A percentile compares a stretch with the other conserved stretches of the same genome.
Conservation (phyloP, 1,140 invertebrate species). For the Pseudomyrmex concolor region DNA sequence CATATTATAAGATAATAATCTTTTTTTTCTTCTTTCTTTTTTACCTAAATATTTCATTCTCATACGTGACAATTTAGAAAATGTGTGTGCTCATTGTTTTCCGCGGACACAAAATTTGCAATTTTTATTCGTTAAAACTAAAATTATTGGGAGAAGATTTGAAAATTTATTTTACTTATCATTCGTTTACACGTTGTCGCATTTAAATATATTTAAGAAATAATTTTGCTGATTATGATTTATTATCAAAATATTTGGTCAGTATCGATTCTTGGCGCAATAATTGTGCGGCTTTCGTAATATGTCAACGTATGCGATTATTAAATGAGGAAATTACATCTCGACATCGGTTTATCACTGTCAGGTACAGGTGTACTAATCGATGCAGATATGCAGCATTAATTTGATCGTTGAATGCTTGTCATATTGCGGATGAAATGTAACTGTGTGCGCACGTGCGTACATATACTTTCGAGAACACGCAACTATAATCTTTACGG, state of each 20-base stretch:
- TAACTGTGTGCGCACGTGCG: neutral
- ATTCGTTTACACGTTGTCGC: neutral
- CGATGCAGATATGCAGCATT: constrained; percentile 45
- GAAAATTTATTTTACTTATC: neutral
- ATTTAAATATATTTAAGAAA: neutral
- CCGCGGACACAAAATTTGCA: too few species aligned
- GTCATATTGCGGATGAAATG: constrained; percentile 6
- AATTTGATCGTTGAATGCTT: constrained; percentile 45
- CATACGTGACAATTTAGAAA: neutral
- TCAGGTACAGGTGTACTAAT: constrained; percentile 39
- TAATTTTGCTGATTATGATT: neutral
- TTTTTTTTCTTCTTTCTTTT: too few species aligned
- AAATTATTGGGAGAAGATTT: neutral
- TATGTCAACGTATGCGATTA: constrained; percentile 5
- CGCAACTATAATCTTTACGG: constrained; percentile 13
- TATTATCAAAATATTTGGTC: neutral
- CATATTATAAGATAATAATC: too few species aligned
- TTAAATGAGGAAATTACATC: constrained; percentile 47
- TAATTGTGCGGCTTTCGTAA: constrained; percentile 19
- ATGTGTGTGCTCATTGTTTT: neutral
- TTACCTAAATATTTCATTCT: neutral
- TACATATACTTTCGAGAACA: neutral
- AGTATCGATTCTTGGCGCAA: neutral
- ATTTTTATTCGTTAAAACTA: too few species aligned
- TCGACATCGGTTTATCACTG: constrained; percentile 42